Evolutionary conservation across 2,888 invertebrate species (phyloP).

Genomic region (Chloromyia formosa): DNA sequence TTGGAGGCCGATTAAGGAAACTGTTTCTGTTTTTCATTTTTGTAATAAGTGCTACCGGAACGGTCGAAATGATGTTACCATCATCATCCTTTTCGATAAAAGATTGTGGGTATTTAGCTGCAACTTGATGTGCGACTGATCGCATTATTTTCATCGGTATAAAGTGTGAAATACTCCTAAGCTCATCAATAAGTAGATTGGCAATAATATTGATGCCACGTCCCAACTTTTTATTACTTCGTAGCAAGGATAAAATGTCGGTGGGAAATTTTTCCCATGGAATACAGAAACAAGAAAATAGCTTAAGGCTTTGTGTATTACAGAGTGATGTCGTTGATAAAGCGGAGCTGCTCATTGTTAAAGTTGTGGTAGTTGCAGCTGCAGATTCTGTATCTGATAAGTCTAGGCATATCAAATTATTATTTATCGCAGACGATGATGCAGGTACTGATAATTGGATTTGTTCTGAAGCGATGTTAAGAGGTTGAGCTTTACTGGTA

Average conservation of each 20-base stretch:
- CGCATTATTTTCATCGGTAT: background rate
- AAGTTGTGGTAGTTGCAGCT: background rate
- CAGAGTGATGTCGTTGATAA: background rate
- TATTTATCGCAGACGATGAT: no score
- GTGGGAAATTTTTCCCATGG: background rate
- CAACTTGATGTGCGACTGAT: no score
- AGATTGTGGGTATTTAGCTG: no score
- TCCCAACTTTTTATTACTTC: background rate
- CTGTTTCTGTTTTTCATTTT: no score
- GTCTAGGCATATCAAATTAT: no score
- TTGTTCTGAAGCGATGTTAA: background rate
- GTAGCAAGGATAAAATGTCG: background rate
- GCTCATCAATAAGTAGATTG: background rate
- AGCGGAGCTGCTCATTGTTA: background rate
- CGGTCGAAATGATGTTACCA: no score
- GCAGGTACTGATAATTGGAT: background rate
- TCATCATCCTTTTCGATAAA: no score
- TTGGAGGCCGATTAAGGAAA: no score
- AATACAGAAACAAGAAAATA: background rate
- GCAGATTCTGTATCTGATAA: no score
- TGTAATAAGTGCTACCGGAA: no score
- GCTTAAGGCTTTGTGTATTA: background rate
- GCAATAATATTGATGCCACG: background rate
- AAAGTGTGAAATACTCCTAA: background rate
- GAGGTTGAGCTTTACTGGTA: background rate